Conservation (phyloP, 2,113 vertebrate genomes). For the Tyto alba region DNA sequence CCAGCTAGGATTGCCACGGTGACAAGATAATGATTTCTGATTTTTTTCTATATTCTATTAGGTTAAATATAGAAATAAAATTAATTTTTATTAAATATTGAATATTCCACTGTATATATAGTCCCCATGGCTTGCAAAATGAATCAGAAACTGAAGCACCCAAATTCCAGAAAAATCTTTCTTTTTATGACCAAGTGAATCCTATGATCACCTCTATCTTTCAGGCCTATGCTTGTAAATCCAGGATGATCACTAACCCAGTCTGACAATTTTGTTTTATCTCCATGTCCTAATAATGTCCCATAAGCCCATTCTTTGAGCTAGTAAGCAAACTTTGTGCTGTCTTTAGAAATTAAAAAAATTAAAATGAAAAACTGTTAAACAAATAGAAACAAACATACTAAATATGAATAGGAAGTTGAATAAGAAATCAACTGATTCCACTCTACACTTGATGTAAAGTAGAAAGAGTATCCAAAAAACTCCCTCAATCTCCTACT, state of each 20-base stretch:
- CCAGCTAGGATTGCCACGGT: neutral
- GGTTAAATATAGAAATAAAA: neutral
- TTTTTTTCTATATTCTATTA: neutral
- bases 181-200: neutral
- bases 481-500: accelerated
- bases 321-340: neutral
- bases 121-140: neutral
- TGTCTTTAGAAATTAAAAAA: neutral
- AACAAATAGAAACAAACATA: neutral
- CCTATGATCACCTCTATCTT: neutral
- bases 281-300: neutral
- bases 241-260: neutral
- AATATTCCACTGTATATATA: neutral
- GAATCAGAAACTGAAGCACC: neutral
- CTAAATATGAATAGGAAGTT: neutral
- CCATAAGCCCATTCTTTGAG: neutral
- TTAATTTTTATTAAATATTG: neutral
- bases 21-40: neutral
- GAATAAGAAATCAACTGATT: neutral
- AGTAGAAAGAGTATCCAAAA: neutral
- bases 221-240: neutral
- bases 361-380: neutral
- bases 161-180: neutral
- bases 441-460: neutral
- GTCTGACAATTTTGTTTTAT: neutral